Conservation (phyloP, 2,797 vertebrate species). For the Etheostoma nigrum region DNA sequence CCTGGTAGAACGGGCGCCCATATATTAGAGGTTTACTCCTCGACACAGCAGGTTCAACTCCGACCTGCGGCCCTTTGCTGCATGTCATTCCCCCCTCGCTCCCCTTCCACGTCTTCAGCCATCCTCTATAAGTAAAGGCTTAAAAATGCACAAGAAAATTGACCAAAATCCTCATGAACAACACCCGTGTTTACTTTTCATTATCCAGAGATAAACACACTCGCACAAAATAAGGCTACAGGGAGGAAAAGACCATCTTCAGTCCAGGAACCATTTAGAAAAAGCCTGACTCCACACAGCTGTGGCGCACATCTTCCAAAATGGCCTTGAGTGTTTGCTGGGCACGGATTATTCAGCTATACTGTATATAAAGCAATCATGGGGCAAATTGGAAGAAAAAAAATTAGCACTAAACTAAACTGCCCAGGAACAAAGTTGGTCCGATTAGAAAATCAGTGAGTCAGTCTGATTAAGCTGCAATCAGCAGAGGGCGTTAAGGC, state of each 20-base stretch:
- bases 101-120: no score
- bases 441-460: slow-evolving; percentile 11
- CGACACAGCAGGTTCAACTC: no score
- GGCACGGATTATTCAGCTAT: slow-evolving; percentile 48
- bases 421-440: slow-evolving; percentile 29
- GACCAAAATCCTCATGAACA: slow-evolving; percentile 31
- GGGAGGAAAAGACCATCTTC: slow-evolving; percentile 26
- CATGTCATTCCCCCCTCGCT: no score
- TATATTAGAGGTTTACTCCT: no score
- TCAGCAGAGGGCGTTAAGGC: background rate
- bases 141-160: slow-evolving; percentile 5
- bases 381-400: slow-evolving; percentile 25
- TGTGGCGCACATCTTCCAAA: slow-evolving; percentile 70
- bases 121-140: no score
- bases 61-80: no score
- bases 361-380: slow-evolving; percentile 47
- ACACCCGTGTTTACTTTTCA: slow-evolving; percentile 56
- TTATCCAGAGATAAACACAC: slow-evolving; percentile 47
- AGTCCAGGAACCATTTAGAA: slow-evolving; percentile 51
- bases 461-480: background rate
- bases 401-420: slow-evolving; percentile 24
- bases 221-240: slow-evolving; percentile 36
- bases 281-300: slow-evolving; percentile 72
- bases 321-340: slow-evolving; percentile 61
- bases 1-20: no score